Evolutionary conservation across 2,113 vertebrate genomes (phyloP), one percentile per base, ranked within the genome.

Genomic region (Cairina moschata): DNA sequence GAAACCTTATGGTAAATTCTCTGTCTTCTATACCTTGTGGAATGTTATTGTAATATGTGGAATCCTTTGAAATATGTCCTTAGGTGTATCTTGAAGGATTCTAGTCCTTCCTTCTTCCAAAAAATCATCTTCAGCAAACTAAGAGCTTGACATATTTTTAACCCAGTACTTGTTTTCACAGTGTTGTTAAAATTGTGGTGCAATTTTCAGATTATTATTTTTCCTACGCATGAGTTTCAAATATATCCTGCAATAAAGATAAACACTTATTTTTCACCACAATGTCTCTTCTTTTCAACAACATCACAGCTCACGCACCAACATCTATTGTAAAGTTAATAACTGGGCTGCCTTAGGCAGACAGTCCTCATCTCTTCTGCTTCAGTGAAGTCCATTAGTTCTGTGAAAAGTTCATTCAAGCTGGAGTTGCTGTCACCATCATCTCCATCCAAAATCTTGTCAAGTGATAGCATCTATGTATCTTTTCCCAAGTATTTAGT

Each of bases 231-330:
- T 58, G 14, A 69, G 94, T 91, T 82, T 32, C 54, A 94, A 87
- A 85, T 76, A n/a, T 40, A 72, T 48, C 56, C 67, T 87, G 16
- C 62, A 92, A 48, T 76, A 71, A 75, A 90, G 69, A 88, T 83
- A 91, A 92, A 84, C 74, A 62, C 48, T 69, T 65, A 48, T 21
- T 95, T 86, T 95, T 90, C 81, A 87, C 42, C 86, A 29, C 78
- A 79, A n/a, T 1, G 0, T 12, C 77, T 94, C 18, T 4, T 65
- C 42, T 89, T 91, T 92, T 91, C 50, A 90, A 71, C 44, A 95
- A 23, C 22, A 15, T n/a, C 13, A 31, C 31, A 89, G 21, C 31
- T 91, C 63, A 36, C 28, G 13, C 48, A 17, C 13, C 38, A n/a
- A 9, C 12, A 8, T 50, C 29, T 52, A 32, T 17, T 58, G 42